Conservation (phyloP, 2,888 invertebrate species). For the Nasonovia ribisnigri region DNA sequence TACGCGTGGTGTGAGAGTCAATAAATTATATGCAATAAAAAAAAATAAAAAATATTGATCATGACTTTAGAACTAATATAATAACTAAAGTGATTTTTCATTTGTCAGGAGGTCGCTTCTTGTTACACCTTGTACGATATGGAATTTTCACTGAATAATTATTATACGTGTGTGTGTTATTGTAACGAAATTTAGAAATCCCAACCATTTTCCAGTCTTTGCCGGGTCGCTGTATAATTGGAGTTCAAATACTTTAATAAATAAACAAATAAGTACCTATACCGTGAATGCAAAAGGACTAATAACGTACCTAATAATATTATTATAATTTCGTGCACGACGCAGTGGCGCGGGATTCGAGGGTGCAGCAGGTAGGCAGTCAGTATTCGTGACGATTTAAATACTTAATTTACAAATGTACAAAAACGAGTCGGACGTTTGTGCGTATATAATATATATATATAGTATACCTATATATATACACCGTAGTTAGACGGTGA, state of each 20-base stretch:
- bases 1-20: too few species aligned
- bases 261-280: background rate
- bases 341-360: background rate
- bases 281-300: background rate
- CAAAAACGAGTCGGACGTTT: slow-evolving; percentile 21
- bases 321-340: background rate
- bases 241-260: background rate
- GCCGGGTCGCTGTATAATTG: background rate
- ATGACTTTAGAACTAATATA: too few species aligned
- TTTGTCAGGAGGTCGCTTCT: too few species aligned
- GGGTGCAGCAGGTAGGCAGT: background rate
- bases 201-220: background rate
- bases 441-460: background rate
- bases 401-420: slow-evolving; percentile 22
- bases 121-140: too few species aligned
- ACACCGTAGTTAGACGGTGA: background rate
- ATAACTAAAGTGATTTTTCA: too few species aligned
- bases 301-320: background rate
- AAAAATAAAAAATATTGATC: too few species aligned
- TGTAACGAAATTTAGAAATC: background rate
- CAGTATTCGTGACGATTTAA: slow-evolving; percentile 6
- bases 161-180: too few species aligned
- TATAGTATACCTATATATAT: background rate
- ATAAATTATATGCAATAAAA: too few species aligned
- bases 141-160: too few species aligned